Base-by-base conservation (phyloP, 2,888 invertebrate species). In the Lasioglossum lativentre region DNA sequence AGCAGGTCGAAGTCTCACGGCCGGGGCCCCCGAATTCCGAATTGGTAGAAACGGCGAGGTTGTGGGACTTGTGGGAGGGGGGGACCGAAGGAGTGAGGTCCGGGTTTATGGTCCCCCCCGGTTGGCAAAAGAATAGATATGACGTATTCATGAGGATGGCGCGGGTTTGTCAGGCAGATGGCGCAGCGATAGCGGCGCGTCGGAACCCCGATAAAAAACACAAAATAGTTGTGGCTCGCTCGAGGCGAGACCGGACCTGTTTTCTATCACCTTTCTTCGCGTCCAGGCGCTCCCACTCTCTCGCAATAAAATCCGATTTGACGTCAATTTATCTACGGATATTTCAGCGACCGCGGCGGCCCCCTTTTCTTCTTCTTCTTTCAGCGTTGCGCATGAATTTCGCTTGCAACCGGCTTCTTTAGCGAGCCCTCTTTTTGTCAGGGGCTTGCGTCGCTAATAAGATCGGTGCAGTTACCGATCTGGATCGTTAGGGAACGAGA, bases 201-300 rank as follows among this genome's bases (percentile, higher is more conserved):
- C 88, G 93, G 84, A 91, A 87, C 92, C 88, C 87, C 86, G 90
- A 88, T 91, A 93, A 94, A 94, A 94, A 94, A 94, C 94, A 94
- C 92, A 93, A 94, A 94, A 94, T 94, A 93, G 93, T 94, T 93
- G 90, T 86, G 93, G 91, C 92, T 93, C 94, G 92, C 93, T 93
- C 89, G 88, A 93, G 93, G 94, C 94, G 94, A 94, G 93, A 94
- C 92, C 90, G 93, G 94, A 95, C 94, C 93, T 93, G 94, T 94
- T 95, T 94, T 93, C 94, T 94, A 94, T 95, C 94, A 93, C 94
- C 93, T 94, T 93, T 93, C 94, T 93, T 93, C 93, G 91, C 88
- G 89, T 89, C 90, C 88, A 82, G 80, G 79, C 86, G 82, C 80
- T 72, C 80, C 80, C 72, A 81, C 81, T 78, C 59, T 72, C 72